A percentile compares a stretch with the other conserved stretches of the same genome.
phyloP scores from a whole-genome alignment of 2,888 invertebrate species.

The Artemia sinica region DNA sequence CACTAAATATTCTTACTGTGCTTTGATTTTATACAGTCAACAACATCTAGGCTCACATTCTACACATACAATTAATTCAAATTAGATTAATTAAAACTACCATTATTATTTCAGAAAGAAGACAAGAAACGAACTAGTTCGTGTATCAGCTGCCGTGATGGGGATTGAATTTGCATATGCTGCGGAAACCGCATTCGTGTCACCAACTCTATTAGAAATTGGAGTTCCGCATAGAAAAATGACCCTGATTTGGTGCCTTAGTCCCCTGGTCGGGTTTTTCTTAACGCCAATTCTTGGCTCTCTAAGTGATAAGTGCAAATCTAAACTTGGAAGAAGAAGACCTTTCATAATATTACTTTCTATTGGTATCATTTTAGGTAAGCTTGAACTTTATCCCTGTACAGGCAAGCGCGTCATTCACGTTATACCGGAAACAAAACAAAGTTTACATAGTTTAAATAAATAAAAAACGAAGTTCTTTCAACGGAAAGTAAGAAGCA shows the following conservation, averaged over 20 bases:
- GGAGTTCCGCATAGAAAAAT: constrained; percentile 81
- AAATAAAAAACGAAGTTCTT: too few species aligned
- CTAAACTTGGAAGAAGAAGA: constrained; percentile 60
- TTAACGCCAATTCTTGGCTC: constrained; percentile 81
- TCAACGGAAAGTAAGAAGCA: too few species aligned
- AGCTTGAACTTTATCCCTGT: constrained; percentile 24
- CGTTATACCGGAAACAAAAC: too few species aligned
- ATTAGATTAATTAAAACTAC: not conserved
- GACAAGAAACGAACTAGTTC: constrained; percentile 56
- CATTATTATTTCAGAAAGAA: constrained; percentile 43
- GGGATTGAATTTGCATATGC: constrained; percentile 95
- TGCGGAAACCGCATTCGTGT: constrained; percentile 91
- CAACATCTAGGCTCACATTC: not conserved
- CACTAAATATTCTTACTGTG: not conserved
- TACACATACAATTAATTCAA: not conserved
- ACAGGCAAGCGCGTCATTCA: too few species aligned
- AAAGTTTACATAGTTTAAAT: too few species aligned
- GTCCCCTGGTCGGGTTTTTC: constrained; percentile 83
- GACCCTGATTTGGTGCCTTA: constrained; percentile 88
- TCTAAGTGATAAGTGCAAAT: constrained; percentile 69
- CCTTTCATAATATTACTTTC: constrained; percentile 81
- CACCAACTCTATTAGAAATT: constrained; percentile 77
- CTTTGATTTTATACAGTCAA: not conserved
- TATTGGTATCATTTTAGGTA: constrained; percentile 71
- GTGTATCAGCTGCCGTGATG: constrained; percentile 85